Percentiles rank a stretch among this genome's conserved stretches.
These are phyloP conservation scores for Stenodera caucasica DNA, from an alignment of 2,888 invertebrate species.

Conservation along the genomic window DNA sequence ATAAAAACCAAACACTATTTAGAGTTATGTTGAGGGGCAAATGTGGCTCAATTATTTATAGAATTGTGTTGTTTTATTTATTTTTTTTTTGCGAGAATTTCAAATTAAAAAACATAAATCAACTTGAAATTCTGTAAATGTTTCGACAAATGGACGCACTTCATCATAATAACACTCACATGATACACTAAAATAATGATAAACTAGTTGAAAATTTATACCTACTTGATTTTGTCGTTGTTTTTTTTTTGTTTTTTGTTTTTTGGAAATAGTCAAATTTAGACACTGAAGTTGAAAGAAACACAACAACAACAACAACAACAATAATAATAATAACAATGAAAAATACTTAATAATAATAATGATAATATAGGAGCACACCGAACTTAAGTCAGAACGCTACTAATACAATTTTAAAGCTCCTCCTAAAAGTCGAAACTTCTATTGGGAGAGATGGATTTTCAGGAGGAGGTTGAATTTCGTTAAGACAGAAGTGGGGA, in stretches of 20 bases:
- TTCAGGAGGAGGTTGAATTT: neutral
- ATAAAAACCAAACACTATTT: neutral
- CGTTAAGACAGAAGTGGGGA: constrained; percentile 13
- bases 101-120: constrained; percentile 6
- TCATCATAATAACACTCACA: neutral
- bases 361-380: too few species aligned
- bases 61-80: neutral
- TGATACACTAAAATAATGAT: neutral
- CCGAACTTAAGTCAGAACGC: constrained; percentile 19
- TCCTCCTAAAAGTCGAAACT: neutral
- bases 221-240: too few species aligned
- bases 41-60: constrained; percentile 13
- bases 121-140: constrained; percentile 10
- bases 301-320: neutral
- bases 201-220: neutral
- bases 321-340: too few species aligned
- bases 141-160: constrained; percentile 9
- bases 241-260: too few species aligned
- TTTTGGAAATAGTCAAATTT: too few species aligned
- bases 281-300: too few species aligned
- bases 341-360: too few species aligned
- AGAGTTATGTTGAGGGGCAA: neutral
- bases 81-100: neutral
- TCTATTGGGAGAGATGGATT: neutral
- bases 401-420: constrained; percentile 7